These are phyloP conservation scores for Calyptomena viridis DNA, from an alignment of 2,113 vertebrate species.

Conservation along the genomic window DNA sequence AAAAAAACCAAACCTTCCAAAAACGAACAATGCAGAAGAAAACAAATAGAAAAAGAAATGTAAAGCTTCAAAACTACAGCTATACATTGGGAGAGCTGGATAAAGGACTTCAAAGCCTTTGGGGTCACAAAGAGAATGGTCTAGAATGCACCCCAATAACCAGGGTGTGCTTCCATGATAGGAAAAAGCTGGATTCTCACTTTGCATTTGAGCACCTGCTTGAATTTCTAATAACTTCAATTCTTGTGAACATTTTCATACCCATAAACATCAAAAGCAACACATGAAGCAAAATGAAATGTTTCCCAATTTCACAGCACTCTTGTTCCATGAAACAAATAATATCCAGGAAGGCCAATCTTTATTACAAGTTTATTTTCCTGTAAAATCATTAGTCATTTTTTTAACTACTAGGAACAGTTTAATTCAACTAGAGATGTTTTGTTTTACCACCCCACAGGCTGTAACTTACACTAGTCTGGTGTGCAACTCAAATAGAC, in stretches of 20 bases:
- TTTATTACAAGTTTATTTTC: neutral
- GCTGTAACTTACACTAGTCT: neutral
- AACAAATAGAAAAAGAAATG: neutral
- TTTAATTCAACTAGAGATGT: neutral
- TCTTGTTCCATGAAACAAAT: neutral
- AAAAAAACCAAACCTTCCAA: neutral
- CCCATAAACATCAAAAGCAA: neutral
- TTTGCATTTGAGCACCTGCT: neutral
- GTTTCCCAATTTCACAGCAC: neutral
- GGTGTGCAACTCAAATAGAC: neutral
- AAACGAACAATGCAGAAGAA: neutral
- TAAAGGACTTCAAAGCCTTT: neutral
- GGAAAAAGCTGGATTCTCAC: neutral
- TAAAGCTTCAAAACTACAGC: neutral
- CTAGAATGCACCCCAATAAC: neutral
- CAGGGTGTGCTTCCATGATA: neutral
- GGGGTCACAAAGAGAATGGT: neutral
- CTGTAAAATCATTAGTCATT: neutral
- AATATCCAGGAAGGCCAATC: neutral
- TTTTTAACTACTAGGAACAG: neutral
- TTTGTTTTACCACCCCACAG: neutral
- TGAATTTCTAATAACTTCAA: neutral
- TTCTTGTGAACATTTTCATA: neutral
- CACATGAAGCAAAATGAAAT: neutral
- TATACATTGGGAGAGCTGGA: neutral